Evolutionary conservation across 2,113 vertebrate species (phyloP), one percentile per base, ranked within the genome.

Genomic region (Cercocebus atys): DNA sequence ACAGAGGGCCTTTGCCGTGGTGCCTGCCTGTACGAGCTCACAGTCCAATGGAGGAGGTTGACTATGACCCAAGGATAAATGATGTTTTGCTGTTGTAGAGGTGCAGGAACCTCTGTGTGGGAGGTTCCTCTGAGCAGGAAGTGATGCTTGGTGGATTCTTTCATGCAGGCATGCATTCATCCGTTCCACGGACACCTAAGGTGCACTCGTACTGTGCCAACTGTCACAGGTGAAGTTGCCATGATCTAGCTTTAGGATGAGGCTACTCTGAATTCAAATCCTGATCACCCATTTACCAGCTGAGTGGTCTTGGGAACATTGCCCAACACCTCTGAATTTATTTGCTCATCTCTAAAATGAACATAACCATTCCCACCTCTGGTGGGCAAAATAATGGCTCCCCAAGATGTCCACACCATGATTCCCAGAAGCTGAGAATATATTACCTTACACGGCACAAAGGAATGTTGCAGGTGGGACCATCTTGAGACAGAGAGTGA

Each of bases 71-170:
- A 38, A 9, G 20, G 43, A 6, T 8, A 32, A 30, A 50, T 3
- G 55, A 76, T 30, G 40, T 45, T 18, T 11, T 38, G 55, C 43
- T 78, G 40, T n/a, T 66, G 35, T 17, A 8, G 64, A 79, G 64
- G 11, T 1, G 5, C 1, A 0, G 59, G 32, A 23, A 9, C 25
- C 43, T 8, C 0, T 0, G 84, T 32, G 59, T 14, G 14, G 73
- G 43, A 75, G 38, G 8, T 64, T 30, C 59, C 76, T 47, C 27
- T 12, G 17, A 7, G 18, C 0, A 32, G 57, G 55, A 20, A 23
- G 35, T 2, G 6, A 2, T 1, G n/a, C 43, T 14, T 5, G n/a
- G 16, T 6, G 6, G 55, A 30, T 0, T 40, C 40, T 27, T 18
- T 40, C 27, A 20, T 45, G 14, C 17, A 64, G 27, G 27, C 61